Evolutionary conservation across 2,797 vertebrate species (phyloP).

Genomic region (Paguma larvata): DNA sequence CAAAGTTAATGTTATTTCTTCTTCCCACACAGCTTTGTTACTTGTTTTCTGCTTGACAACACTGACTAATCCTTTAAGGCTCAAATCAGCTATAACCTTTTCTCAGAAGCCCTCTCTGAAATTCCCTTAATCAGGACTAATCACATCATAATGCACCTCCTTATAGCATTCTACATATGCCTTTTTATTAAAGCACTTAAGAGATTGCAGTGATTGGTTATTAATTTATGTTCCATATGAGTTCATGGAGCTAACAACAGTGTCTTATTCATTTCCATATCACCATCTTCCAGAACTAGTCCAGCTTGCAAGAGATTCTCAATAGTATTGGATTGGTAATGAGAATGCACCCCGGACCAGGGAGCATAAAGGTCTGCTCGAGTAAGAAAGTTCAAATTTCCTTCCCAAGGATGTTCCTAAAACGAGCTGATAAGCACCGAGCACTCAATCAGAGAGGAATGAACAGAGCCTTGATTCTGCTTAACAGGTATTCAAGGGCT

Average conservation of each 20-base stretch:
- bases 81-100: not conserved
- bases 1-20: not conserved
- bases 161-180: fast-evolving
- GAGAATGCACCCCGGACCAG: not conserved
- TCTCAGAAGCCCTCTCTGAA: not conserved
- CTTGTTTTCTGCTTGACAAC: not conserved
- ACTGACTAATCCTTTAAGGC: not conserved
- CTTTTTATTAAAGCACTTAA: not conserved
- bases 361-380: not conserved
- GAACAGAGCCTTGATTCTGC: not conserved
- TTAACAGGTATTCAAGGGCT: not conserved
- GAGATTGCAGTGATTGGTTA: not conserved
- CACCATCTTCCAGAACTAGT: not conserved
- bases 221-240: not conserved
- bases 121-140: not conserved
- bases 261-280: not conserved
- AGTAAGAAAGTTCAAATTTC: not conserved
- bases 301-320: not conserved
- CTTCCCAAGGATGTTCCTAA: not conserved
- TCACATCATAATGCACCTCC: not conserved
- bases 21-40: not conserved
- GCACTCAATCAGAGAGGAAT: not conserved
- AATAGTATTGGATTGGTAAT: not conserved
- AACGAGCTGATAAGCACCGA: not conserved
- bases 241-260: not conserved